Percentiles rank a stretch among this genome's conserved stretches.
These are phyloP conservation scores for Nomada fucata DNA, from an alignment of 2,888 invertebrate genomes.

Conservation along the genomic window DNA sequence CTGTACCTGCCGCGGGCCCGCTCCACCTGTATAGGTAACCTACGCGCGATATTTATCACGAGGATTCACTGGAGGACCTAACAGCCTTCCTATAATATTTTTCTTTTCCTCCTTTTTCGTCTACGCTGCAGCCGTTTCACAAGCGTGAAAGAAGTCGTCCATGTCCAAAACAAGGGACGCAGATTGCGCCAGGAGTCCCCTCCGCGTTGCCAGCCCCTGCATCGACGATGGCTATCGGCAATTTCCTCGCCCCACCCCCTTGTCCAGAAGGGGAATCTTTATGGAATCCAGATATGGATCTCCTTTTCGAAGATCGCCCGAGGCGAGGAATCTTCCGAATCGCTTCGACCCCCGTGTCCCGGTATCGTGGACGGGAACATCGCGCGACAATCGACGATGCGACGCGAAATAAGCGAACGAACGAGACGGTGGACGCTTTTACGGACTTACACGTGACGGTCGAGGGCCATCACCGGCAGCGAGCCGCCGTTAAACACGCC, in stretches of 20 bases:
- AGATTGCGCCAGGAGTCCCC: background rate
- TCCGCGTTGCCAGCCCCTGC: background rate
- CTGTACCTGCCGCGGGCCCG: conserved; percentile 16
- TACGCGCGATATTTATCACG: too few species aligned
- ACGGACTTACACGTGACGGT: background rate
- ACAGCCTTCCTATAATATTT: too few species aligned
- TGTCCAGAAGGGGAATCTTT: background rate
- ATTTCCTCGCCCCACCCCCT: background rate
- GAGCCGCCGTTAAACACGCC: conserved; percentile 24
- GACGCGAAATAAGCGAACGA: background rate
- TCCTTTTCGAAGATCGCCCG: background rate
- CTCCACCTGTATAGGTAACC: too few species aligned
- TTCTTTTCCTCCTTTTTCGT: background rate
- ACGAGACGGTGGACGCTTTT: conserved; percentile 5
- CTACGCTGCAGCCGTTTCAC: background rate
- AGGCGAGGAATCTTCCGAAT: background rate
- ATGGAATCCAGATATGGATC: background rate
- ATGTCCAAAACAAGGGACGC: background rate
- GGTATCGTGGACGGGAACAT: background rate
- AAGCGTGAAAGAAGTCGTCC: background rate
- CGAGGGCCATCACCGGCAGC: background rate
- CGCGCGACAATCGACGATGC: background rate
- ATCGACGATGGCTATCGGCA: conserved; percentile 1
- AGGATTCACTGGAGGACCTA: too few species aligned
- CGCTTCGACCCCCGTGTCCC: background rate